A percentile compares a stretch with the other conserved stretches of the same genome.
These are phyloP conservation scores for Erpornis zantholeuca DNA, from an alignment of 2,113 vertebrate species.

Conservation along the genomic window DNA sequence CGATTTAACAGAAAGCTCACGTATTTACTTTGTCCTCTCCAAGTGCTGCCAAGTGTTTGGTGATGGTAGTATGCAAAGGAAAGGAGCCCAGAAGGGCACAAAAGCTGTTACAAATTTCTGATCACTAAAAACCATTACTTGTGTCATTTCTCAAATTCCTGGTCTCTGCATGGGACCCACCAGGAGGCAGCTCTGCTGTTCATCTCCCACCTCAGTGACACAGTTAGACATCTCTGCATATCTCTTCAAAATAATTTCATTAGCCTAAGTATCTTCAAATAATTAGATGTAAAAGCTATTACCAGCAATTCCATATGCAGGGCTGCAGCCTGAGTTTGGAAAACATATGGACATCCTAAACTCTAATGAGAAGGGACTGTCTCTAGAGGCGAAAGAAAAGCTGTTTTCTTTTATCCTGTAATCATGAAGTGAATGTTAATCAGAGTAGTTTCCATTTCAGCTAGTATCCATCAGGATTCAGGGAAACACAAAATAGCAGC, in stretches of 20 bases:
- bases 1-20: background rate
- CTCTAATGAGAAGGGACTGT: background rate
- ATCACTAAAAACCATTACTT: background rate
- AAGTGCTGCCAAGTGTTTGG: background rate
- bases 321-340: background rate
- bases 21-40: background rate
- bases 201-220: background rate
- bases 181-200: background rate
- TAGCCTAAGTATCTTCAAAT: background rate
- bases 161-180: rapidly evolving
- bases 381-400: background rate
- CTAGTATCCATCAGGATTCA: background rate
- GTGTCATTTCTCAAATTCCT: background rate
- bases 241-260: background rate
- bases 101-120: background rate
- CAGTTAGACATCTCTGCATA: background rate
- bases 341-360: slow-evolving; percentile 1
- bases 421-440: background rate
- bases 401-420: background rate
- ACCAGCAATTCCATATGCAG: background rate
- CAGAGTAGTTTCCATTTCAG: background rate
- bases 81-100: background rate
- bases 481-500: background rate
- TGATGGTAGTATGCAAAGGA: background rate
- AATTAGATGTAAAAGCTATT: background rate